Evolutionary conservation across 2,888 invertebrate species (phyloP).

Genomic region (Lordiphosa andalusiaca): DNA sequence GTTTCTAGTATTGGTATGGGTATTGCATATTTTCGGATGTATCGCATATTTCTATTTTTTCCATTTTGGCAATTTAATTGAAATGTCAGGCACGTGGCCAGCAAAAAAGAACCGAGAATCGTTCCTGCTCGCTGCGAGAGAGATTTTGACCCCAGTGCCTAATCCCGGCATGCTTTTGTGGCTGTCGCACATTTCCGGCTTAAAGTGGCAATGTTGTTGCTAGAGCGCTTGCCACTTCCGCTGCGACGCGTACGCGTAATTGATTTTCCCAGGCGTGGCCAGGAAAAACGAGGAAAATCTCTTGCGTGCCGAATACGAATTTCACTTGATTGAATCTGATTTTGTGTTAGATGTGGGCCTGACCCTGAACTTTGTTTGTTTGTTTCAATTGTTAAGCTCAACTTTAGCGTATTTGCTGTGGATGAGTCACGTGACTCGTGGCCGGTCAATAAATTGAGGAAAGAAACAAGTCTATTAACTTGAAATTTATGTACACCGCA

Average conservation of each 20-base stretch:
- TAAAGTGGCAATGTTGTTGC: constrained; percentile 39
- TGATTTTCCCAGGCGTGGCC: constrained; percentile 44
- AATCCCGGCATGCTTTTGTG: constrained; percentile 45
- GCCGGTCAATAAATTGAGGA: constrained; percentile 3
- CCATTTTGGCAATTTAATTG: constrained; percentile 44
- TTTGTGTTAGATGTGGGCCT: constrained; percentile 10
- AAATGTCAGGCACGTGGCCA: constrained; percentile 48
- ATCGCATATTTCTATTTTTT: neutral
- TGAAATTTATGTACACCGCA: constrained; percentile 52
- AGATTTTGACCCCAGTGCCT: constrained; percentile 32
- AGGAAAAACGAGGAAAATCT: constrained; percentile 13
- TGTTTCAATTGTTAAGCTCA: neutral
- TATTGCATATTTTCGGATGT: no score
- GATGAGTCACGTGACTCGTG: constrained; percentile 12
- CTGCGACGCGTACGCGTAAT: constrained; percentile 47
- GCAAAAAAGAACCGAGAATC: constrained; percentile 8
- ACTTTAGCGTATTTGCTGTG: neutral
- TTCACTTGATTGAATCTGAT: constrained; percentile 42
- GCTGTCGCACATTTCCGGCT: constrained; percentile 52
- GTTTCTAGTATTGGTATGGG: no score
- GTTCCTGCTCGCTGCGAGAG: neutral
- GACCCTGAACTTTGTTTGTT: constrained; percentile 49
- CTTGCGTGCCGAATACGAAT: constrained; percentile 44
- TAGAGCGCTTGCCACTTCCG: constrained; percentile 38
- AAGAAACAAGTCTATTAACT: constrained; percentile 47